These are phyloP conservation scores for Murina feae DNA, from an alignment of 2,113 vertebrate species.

Conservation along the genomic window DNA sequence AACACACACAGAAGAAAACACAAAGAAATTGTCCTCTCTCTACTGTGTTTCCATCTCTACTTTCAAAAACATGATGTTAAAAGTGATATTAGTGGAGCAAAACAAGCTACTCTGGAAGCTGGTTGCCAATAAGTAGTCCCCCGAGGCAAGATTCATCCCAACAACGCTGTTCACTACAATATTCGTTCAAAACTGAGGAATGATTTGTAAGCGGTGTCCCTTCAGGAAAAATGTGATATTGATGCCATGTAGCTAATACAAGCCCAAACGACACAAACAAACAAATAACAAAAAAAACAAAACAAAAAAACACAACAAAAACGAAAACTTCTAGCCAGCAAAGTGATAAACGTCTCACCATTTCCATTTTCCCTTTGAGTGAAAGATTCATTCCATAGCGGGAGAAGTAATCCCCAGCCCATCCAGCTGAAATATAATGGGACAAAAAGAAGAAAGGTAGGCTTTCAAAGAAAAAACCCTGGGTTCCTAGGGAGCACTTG, in stretches of 20 bases:
- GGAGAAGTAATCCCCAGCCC: background rate
- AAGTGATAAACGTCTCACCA: slow-evolving; percentile 28
- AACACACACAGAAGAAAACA: background rate
- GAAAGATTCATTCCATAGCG: slow-evolving; percentile 30
- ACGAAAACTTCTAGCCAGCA: background rate
- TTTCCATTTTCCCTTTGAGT: slow-evolving; percentile 31
- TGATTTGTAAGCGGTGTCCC: slow-evolving; percentile 60
- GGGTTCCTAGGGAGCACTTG: background rate
- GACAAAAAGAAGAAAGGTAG: background rate
- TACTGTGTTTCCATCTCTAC: background rate
- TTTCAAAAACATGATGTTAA: background rate
- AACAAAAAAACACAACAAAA: background rate
- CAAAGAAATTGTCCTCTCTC: background rate
- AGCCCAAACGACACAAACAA: background rate
- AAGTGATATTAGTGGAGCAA: slow-evolving; percentile 28
- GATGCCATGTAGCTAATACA: background rate
- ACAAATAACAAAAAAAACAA: too few species aligned
- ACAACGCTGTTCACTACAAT: background rate
- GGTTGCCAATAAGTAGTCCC: slow-evolving; percentile 21
- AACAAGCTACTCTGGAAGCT: background rate
- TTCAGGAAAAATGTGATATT: slow-evolving; percentile 30
- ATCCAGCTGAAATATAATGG: background rate
- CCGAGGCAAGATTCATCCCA: slow-evolving; percentile 38
- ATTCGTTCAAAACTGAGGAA: slow-evolving; percentile 17
- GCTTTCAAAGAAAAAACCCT: background rate